phyloP scores from a whole-genome alignment of 2,888 invertebrate species.

The Trissolcus brochymenae region DNA sequence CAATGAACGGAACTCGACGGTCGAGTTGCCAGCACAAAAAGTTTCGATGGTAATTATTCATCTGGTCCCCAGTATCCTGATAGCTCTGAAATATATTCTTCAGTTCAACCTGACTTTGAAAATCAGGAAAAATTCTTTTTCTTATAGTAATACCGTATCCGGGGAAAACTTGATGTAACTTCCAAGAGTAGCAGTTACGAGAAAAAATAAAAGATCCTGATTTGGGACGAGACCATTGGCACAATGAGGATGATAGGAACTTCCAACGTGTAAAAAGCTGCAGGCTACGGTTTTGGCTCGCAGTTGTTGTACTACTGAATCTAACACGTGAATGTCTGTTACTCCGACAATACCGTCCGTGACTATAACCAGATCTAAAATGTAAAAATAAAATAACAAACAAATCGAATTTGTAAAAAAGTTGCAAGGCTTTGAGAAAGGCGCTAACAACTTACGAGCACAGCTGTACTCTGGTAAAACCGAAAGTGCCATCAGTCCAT shows the following conservation, averaged over 20 bases:
- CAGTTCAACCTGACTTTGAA: background rate
- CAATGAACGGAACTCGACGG: slow-evolving; percentile 60
- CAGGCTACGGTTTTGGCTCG: slow-evolving; percentile 85
- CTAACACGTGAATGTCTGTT: slow-evolving; percentile 85
- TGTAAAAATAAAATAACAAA: slow-evolving; percentile 23
- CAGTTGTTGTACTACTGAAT: slow-evolving; percentile 84
- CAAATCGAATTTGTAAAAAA: background rate
- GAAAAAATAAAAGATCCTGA: slow-evolving; percentile 85
- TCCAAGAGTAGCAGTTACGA: slow-evolving; percentile 86
- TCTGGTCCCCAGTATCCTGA: slow-evolving; percentile 61
- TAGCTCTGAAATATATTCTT: slow-evolving; percentile 55
- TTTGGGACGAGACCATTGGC: slow-evolving; percentile 85
- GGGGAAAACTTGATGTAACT: slow-evolving; percentile 81
- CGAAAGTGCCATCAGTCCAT: slow-evolving; percentile 85
- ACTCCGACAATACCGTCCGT: slow-evolving; percentile 86
- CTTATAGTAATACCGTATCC: slow-evolving; percentile 70
- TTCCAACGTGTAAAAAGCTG: slow-evolving; percentile 85
- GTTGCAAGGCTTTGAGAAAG: background rate
- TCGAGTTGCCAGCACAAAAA: slow-evolving; percentile 77
- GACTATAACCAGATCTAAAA: slow-evolving; percentile 83
- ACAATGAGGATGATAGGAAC: slow-evolving; percentile 81
- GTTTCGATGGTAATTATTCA: slow-evolving; percentile 81
- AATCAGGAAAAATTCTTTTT: background rate
- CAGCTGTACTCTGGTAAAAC: slow-evolving; percentile 86
- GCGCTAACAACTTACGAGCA: slow-evolving; percentile 79